These are phyloP conservation scores for Cepphus grylle DNA, from an alignment of 2,113 vertebrate genomes.

Conservation along the genomic window DNA sequence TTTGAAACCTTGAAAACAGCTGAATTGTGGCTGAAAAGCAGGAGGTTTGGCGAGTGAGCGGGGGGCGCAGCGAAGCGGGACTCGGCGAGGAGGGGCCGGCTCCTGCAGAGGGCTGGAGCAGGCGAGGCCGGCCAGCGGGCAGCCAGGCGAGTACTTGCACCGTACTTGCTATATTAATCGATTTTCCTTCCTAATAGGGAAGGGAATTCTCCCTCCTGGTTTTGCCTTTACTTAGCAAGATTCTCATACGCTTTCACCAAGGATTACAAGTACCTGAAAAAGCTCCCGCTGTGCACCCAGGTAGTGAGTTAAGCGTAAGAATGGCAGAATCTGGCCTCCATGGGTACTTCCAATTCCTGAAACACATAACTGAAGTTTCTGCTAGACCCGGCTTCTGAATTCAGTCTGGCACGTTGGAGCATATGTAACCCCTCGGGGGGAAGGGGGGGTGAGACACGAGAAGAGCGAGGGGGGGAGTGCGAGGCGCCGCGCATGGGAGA, in stretches of 20 bases:
- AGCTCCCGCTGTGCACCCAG: neutral
- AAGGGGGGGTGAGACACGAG: neutral
- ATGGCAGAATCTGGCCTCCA: neutral
- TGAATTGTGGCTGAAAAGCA: neutral
- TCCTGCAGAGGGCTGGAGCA: neutral
- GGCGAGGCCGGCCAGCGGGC: neutral
- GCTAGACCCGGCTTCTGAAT: neutral
- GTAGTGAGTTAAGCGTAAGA: too few relatives aligned
- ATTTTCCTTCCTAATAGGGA: neutral
- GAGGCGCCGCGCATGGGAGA: neutral
- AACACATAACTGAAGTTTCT: rapidly evolving
- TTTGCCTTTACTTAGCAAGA: neutral
- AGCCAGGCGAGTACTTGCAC: rapidly evolving
- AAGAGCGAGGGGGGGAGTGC: neutral
- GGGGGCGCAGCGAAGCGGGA: neutral
- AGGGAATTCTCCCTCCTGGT: too few relatives aligned
- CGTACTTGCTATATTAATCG: rapidly evolving
- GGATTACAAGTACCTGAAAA: neutral
- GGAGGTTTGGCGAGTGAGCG: neutral
- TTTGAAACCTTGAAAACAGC: neutral
- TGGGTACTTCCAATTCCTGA: neutral
- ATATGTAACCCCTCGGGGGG: neutral
- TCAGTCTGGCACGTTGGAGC: neutral
- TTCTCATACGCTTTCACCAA: rapidly evolving
- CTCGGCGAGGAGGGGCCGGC: neutral